phyloP scores from a whole-genome alignment of 2,113 vertebrate genomes.

The Amia ocellicauda region DNA sequence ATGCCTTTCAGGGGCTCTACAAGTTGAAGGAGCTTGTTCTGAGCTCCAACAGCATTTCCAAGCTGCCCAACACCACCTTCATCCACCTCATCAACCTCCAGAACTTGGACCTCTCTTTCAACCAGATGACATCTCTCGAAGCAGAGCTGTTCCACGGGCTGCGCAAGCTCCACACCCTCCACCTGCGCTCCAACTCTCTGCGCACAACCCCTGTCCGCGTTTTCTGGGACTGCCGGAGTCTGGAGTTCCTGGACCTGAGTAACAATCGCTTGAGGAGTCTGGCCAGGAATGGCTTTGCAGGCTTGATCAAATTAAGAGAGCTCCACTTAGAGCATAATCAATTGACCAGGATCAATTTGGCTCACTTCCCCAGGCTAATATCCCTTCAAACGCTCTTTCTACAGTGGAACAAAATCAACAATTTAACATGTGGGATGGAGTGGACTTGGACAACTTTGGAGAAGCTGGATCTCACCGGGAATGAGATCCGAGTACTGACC shows the following conservation, averaged over 20 bases:
- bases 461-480: constrained; percentile 93
- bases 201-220: constrained; percentile 93
- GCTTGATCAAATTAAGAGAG: constrained; percentile 95
- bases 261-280: constrained; percentile 95
- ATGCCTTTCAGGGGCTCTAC: constrained; percentile 97
- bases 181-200: constrained; percentile 94
- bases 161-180: constrained; percentile 94
- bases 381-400: constrained; percentile 92
- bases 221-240: constrained; percentile 97
- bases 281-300: constrained; percentile 95
- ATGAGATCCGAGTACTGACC: constrained; percentile 89
- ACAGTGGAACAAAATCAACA: constrained; percentile 98
- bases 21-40: constrained; percentile 98
- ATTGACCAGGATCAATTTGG: constrained; percentile 98
- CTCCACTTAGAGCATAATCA: constrained; percentile 98
- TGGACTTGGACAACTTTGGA: constrained; percentile 96
- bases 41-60: constrained; percentile 98
- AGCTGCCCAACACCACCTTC: constrained; percentile 99
- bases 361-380: constrained; percentile 95
- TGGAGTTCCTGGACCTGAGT: constrained; percentile 96
- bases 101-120: constrained; percentile 97
- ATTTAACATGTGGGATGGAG: constrained; percentile 94
- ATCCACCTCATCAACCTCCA: constrained; percentile 98
- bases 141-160: constrained; percentile 95
- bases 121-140: constrained; percentile 93